These are phyloP conservation scores for Gymnocephalus cernua DNA, from an alignment of 2,113 vertebrate species.

Conservation along the genomic window DNA sequence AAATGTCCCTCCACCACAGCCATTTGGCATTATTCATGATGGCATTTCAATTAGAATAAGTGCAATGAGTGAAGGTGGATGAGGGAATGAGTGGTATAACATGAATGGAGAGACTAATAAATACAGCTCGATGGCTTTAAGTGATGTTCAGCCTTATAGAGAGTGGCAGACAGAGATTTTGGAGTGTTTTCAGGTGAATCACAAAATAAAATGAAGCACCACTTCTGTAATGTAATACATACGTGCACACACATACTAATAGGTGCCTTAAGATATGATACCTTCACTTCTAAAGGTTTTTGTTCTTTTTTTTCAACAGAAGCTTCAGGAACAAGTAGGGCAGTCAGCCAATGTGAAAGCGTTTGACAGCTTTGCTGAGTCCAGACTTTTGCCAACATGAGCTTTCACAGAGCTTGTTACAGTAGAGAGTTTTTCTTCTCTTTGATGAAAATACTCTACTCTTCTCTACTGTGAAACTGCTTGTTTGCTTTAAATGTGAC, in stretches of 20 bases:
- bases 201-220: slow-evolving; percentile 11
- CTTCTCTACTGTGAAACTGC: slow-evolving; percentile 41
- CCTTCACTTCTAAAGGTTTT: slow-evolving; percentile 15
- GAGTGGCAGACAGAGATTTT: slow-evolving; percentile 4
- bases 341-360: slow-evolving; percentile 38
- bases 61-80: slow-evolving; percentile 58
- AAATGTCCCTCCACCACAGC: slow-evolving; percentile 47
- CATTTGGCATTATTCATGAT: slow-evolving; percentile 57
- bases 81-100: slow-evolving; percentile 56
- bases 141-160: slow-evolving; percentile 15
- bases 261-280: not conserved
- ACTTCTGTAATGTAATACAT: not conserved
- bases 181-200: slow-evolving; percentile 31
- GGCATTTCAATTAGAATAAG: slow-evolving; percentile 75
- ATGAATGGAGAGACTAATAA: slow-evolving; percentile 61
- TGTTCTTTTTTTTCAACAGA: slow-evolving; percentile 29
- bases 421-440: slow-evolving; percentile 27
- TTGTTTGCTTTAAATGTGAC: slow-evolving; percentile 49
- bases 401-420: slow-evolving; percentile 58
- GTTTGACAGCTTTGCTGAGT: slow-evolving; percentile 73
- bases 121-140: slow-evolving; percentile 37
- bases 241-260: not conserved
- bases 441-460: slow-evolving; percentile 49
- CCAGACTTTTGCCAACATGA: slow-evolving; percentile 48
- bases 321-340: slow-evolving; percentile 52